A percentile compares a stretch with the other conserved stretches of the same genome.
Evolutionary conservation across 2,797 vertebrate genomes (phyloP).

Genomic region (Mus caroli): DNA sequence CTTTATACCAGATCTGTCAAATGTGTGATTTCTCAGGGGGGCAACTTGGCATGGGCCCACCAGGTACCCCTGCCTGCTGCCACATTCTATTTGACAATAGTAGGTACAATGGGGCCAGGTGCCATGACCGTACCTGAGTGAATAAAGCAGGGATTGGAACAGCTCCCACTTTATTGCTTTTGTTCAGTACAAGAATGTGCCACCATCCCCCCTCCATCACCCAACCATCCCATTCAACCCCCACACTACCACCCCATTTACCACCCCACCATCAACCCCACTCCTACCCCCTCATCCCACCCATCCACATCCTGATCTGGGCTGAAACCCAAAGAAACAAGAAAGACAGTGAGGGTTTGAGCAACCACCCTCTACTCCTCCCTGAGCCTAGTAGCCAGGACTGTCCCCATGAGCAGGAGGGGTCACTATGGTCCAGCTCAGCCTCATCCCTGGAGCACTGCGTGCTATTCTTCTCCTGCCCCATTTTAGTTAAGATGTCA

Average conservation of each 20-base stretch:
- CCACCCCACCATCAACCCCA: background rate
- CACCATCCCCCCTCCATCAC: background rate
- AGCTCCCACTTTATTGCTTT: too few species aligned
- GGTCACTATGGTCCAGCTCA: background rate
- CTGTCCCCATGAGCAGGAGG: background rate
- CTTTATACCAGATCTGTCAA: background rate
- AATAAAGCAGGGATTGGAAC: background rate
- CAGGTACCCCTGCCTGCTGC: background rate
- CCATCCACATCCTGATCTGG: background rate
- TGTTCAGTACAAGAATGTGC: background rate
- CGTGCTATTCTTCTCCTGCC: background rate
- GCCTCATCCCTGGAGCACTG: background rate
- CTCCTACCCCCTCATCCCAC: background rate
- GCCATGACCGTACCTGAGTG: background rate
- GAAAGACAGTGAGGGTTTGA: background rate
- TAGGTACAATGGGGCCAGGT: background rate
- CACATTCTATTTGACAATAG: background rate
- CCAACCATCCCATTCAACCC: background rate
- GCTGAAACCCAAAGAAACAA: background rate
- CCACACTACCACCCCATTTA: background rate
- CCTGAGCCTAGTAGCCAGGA: background rate
- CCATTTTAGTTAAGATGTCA: constrained; percentile 63
- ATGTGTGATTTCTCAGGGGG: background rate
- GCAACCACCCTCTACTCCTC: too few species aligned
- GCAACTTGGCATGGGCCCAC: background rate